Conservation (phyloP, 2,797 vertebrate species). For the Hypotaenidia philippensis region DNA sequence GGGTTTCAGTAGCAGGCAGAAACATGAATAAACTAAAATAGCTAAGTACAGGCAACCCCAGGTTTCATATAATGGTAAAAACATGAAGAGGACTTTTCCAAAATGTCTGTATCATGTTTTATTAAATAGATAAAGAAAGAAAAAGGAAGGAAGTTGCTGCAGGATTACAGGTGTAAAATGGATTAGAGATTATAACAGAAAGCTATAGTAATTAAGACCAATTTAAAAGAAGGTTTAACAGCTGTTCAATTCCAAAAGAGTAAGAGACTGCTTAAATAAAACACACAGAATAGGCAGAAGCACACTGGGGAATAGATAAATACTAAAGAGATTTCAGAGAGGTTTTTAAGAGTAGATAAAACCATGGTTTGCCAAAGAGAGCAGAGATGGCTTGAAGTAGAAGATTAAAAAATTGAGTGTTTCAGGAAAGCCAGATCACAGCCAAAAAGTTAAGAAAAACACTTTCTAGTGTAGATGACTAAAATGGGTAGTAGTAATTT, state of each 20-base stretch:
- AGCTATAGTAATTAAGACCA: neutral
- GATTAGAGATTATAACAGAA: neutral
- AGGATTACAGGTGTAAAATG: neutral
- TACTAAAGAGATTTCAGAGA: neutral
- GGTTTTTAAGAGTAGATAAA: constrained; percentile 2
- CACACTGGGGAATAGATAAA: neutral
- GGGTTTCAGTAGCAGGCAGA: neutral
- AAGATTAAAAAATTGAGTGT: neutral
- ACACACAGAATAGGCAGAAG: neutral
- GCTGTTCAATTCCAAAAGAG: neutral
- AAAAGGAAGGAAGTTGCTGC: neutral
- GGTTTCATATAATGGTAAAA: neutral
- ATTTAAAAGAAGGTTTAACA: neutral
- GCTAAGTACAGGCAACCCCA: neutral
- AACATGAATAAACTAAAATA: neutral
- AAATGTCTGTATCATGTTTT: neutral
- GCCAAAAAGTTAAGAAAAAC: neutral
- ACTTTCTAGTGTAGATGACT: neutral
- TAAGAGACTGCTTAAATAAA: constrained; percentile 5
- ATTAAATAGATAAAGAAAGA: neutral
- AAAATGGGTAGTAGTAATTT: neutral
- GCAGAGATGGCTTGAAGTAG: neutral
- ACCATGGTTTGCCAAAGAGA: neutral
- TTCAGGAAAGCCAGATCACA: neutral
- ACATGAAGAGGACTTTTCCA: neutral